These are phyloP conservation scores for Trachelus iudaicus DNA, from an alignment of 2,888 invertebrate species.

Conservation along the genomic window DNA sequence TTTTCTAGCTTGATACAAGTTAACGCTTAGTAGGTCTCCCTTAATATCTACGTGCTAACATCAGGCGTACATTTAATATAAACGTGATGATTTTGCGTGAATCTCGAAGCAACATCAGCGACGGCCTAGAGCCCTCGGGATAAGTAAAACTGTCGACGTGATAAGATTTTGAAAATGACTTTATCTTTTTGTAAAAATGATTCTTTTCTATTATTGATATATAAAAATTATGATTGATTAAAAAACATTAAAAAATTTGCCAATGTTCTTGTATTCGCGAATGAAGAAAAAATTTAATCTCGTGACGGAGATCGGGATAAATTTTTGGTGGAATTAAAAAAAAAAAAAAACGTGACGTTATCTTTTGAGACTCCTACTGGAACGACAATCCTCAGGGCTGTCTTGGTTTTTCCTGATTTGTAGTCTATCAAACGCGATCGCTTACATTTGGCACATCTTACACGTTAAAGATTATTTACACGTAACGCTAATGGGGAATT, in stretches of 20 bases:
- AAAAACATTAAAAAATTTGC: neutral
- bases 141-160: too few species aligned
- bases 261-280: neutral
- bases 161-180: neutral
- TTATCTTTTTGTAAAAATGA: neutral
- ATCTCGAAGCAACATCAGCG: too few species aligned
- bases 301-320: neutral
- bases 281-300: too few species aligned
- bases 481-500: neutral
- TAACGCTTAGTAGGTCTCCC: neutral
- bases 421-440: neutral
- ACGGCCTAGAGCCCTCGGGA: too few species aligned
- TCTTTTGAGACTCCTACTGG: neutral
- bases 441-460: neutral
- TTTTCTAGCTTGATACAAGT: conserved; percentile 9
- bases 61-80: neutral
- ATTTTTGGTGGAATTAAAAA: neutral
- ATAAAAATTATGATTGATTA: neutral
- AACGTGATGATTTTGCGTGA: too few species aligned
- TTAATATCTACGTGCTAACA: neutral
- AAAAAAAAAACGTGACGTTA: neutral
- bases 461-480: neutral
- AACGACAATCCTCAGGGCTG: neutral
- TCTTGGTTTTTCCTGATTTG: neutral
- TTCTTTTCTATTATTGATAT: conserved; percentile 1